phyloP scores from a whole-genome alignment of 2,797 vertebrate genomes.

The Urophycis tenuis region DNA sequence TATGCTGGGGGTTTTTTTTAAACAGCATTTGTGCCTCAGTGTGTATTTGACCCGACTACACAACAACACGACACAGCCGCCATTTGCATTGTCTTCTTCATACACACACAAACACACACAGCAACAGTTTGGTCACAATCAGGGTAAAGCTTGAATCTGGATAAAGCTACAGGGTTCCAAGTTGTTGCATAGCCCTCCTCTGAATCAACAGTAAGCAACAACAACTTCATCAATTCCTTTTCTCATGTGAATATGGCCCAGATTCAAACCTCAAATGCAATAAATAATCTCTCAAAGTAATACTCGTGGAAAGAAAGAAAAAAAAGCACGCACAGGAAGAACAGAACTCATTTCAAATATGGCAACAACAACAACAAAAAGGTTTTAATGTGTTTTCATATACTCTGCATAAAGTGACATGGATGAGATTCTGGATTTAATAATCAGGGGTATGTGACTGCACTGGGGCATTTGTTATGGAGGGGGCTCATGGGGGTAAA shows the following conservation, averaged over 20 bases:
- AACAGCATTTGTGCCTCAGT: slow-evolving; percentile 69
- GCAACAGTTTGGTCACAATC: slow-evolving; percentile 77
- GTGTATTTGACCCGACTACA: slow-evolving; percentile 31
- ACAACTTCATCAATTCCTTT: slow-evolving; percentile 44
- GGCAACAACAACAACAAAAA: neutral
- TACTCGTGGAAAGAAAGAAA: slow-evolving; percentile 21
- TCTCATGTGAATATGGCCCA: slow-evolving; percentile 30
- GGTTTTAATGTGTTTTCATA: neutral
- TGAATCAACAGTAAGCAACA: slow-evolving; percentile 65
- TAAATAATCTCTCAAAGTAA: slow-evolving; percentile 29
- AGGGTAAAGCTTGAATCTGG: slow-evolving; percentile 74
- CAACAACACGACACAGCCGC: neutral
- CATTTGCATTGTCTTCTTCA: slow-evolving; percentile 1
- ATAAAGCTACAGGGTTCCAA: slow-evolving; percentile 76
- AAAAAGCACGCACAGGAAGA: slow-evolving; percentile 13
- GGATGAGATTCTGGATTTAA: neutral
- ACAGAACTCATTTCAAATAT: neutral
- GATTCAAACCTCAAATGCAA: slow-evolving; percentile 16
- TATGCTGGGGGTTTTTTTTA: slow-evolving; percentile 25
- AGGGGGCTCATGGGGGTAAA: neutral
- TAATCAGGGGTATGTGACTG: neutral
- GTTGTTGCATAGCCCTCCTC: slow-evolving; percentile 86
- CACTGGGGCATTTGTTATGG: slow-evolving; percentile 15
- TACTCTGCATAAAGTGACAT: slow-evolving; percentile 2
- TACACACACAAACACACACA: slow-evolving; percentile 10